Base-by-base conservation (phyloP, 2,888 invertebrate genomes). In the Eledona agricola region DNA sequence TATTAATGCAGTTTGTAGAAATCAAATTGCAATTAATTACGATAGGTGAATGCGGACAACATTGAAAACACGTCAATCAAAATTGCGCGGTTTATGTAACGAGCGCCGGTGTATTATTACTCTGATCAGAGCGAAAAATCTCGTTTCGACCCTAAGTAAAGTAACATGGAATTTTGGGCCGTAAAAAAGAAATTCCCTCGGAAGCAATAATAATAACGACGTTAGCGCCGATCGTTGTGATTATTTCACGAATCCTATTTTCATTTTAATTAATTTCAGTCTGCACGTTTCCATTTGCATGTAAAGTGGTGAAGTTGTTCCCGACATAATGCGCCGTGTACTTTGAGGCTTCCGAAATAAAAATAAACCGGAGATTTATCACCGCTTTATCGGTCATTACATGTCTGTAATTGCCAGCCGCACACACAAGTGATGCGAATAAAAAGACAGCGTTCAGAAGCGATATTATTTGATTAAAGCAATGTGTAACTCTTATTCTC, bases 211-310 rank as follows among this genome's bases (percentile, higher is more conserved):
- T 26, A 47, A 50, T 26, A 31, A 50, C 31, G 5, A 20, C 38
- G 20, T 43, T 28, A 43, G 28, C 42, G 22, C 43, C 42, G 31
- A 42, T 42, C 42, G 42, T 22, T 19, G 12, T 50, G 42, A 51
- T 51, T 51, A 51, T 38, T 26, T 34, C 23, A 35, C 32, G 26
- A 34, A 51, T 51, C 34, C 42, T 29, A 51, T 51, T 51, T 51
- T 51, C 51, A 28, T 51, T 51, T 51, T 51, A 51, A 51, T 51
- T 51, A 51, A 51, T 51, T 51, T 51, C 29, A 29, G 29, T 26
- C 28, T 9, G 42, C 42, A 35, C 50, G 22, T 32, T 42, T 19
- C 42, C 19, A 51, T 51, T 51, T 51, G 51, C 42, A 51, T 51
- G 29, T 42, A 42, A 51, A 51, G 22, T 40, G 28, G 42, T 26